Base-by-base conservation (phyloP, 2,888 invertebrate species). In the Lasioglossum leucozonium region DNA sequence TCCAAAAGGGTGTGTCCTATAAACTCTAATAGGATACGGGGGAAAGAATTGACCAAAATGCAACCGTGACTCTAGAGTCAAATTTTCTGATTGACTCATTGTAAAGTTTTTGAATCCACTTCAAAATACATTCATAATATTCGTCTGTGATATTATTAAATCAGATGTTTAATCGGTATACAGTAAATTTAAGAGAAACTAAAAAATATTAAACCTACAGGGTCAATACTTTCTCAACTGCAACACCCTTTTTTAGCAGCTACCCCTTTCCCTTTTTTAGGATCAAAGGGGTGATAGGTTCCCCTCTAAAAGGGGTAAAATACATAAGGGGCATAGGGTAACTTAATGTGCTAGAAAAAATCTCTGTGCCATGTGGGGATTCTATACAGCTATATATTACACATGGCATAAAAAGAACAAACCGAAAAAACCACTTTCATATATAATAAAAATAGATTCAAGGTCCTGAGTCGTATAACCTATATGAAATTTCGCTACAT, bases 211-310 rank as follows among this genome's bases (percentile, higher is more conserved):
- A 8, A 72, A 82, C 77, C 34, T 62, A 26, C 6, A 44, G n/a
- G 78, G 93, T 79, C 93, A 91, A 93, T 87, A 92, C 82, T 91
- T 92, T 30, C 87, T 62, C 93, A 85, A 79, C 87, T 81, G 90
- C 72, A 82, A 58, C 85, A 89, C 93, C 93, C 92, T 92, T 93
- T 93, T 93, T 93, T 90, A 91, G 87, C 79, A 88, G 90, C 87
- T 91, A 93, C 92, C 93, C 93, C 90, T 93, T 93, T 93, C 92
- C 93, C 90, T 92, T 93, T 93, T 91, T 92, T 85, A 55, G 76
- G 78, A 78, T 77, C 40, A 92, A 93, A 93, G 92, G 93, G 93
- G 93, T 94, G 91, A 88, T 74, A 80, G 84, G 79, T 90, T 91
- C 93, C 93, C 92, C 87, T 91, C 93, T 90, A 77, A 88, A 91